phyloP scores from a whole-genome alignment of 2,113 vertebrate genomes.

The Podiceps cristatus region DNA sequence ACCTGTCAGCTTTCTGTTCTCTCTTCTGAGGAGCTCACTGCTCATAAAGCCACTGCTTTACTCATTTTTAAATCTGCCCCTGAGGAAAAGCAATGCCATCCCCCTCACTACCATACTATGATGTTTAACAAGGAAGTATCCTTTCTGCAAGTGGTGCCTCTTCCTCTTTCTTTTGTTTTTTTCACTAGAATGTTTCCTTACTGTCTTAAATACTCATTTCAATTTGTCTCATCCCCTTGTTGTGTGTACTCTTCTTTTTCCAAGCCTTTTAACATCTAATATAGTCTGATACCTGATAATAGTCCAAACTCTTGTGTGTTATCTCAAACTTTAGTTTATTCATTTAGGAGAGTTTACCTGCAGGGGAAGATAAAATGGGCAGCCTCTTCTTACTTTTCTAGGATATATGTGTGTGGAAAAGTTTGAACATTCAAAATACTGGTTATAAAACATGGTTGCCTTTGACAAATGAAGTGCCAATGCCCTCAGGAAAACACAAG shows the following conservation, averaged over 20 bases:
- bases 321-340: background rate
- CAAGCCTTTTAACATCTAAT: background rate
- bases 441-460: background rate
- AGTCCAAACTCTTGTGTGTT: background rate
- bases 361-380: background rate
- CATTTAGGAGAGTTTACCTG: background rate
- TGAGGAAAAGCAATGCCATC: background rate
- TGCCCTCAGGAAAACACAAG: background rate
- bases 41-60: background rate
- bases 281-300: background rate
- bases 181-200: background rate
- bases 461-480: conserved; percentile 1
- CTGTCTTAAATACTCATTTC: background rate
- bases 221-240: background rate
- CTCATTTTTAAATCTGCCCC: background rate
- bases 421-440: background rate
- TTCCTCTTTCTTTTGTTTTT: background rate
- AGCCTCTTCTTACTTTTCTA: background rate
- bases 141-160: background rate
- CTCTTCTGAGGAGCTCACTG: background rate
- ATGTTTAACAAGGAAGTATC: background rate
- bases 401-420: background rate
- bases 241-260: background rate
- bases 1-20: background rate
- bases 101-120: background rate